Base-by-base conservation (phyloP, 1,140 invertebrate species). In the Eurosta solidaginis region DNA sequence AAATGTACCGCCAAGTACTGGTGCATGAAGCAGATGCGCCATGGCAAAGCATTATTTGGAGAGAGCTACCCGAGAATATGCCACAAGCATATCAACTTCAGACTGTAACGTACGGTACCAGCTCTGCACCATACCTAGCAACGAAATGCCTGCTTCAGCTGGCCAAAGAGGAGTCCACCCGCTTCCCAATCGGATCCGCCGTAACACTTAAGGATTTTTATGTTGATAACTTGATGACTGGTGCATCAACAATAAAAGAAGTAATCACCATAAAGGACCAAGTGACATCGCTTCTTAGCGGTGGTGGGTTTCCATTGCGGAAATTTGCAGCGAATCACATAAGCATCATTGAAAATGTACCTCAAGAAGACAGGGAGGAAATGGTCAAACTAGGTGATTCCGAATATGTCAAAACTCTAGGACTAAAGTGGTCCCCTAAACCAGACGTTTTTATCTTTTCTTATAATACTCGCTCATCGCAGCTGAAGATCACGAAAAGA, bases 171-270 rank as follows among this genome's bases (percentile, higher is more conserved):
- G 42, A 54, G 27, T 4, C 20, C 6, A 25, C 22, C 12, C 6
- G 20, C 6, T 63, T 42, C 17, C 76, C 76, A 45, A 45, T 63
- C 12, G 50, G n/a, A 14, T 33, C 76, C 5, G 10, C 42, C 7
- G 27, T 77, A 0, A 63, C 42, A 20, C 33, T 42, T n/a, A 40
- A 44, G 5, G 85, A 88, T 81, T 88, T 89, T 78, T 90, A 89
- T 77, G 85, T 90, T 0, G 89, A 91, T 75, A 88, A 91, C 79
- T 22, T 89, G 0, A 68, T 89, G 1, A 82, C 82, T 6, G 87
- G 87, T 40, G 83, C 81, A 10, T 78, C 85, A 77, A 54, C 49
- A 2, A 36, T 83, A 12, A 45, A 81, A 36, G 79, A 83, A 20
- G 78, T 80, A 6, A 42, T 79, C 36, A 29, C 20, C 44, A 73